These are phyloP conservation scores for Coendou prehensilis DNA, from an alignment of 2,797 vertebrate genomes.

Conservation along the genomic window DNA sequence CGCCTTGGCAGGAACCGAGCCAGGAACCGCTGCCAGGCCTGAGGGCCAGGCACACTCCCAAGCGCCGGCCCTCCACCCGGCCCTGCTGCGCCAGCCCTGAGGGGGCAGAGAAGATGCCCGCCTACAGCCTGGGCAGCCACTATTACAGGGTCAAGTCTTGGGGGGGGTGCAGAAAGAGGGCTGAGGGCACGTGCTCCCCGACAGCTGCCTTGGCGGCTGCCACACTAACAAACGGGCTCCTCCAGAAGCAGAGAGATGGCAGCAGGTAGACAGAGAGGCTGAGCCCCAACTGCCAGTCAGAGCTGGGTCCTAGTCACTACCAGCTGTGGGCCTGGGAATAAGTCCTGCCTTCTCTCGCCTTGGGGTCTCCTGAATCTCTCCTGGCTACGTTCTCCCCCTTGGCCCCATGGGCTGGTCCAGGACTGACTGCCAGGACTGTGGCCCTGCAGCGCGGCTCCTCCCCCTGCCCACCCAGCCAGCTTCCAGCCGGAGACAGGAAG, in stretches of 20 bases:
- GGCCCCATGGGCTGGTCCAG: not conserved
- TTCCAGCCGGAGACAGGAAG: conserved; percentile 2
- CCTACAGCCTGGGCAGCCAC: conserved; percentile 84
- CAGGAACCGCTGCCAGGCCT: conserved; percentile 89
- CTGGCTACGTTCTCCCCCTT: not conserved
- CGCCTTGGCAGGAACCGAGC: conserved; percentile 89
- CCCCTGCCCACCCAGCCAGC: not conserved
- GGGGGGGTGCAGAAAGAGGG: conserved; percentile 54
- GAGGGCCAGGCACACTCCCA: conserved; percentile 88
- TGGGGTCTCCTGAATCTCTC: not conserved
- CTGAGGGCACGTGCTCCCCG: not conserved
- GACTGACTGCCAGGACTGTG: not conserved
- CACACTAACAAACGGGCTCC: not conserved
- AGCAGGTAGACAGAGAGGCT: not conserved
- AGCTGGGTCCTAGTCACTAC: not conserved
- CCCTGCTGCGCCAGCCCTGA: not conserved
- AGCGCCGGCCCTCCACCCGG: conserved; percentile 78
- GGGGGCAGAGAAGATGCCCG: conserved; percentile 88
- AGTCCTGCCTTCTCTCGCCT: not conserved
- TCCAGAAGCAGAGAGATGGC: not conserved
- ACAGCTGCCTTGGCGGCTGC: not conserved
- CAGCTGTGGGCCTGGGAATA: not conserved
- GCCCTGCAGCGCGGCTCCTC: not conserved
- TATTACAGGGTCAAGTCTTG: conserved; percentile 77
- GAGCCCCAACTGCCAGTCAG: not conserved